Evolutionary conservation across 2,113 vertebrate genomes (phyloP).

Genomic region (Gobius niger): DNA sequence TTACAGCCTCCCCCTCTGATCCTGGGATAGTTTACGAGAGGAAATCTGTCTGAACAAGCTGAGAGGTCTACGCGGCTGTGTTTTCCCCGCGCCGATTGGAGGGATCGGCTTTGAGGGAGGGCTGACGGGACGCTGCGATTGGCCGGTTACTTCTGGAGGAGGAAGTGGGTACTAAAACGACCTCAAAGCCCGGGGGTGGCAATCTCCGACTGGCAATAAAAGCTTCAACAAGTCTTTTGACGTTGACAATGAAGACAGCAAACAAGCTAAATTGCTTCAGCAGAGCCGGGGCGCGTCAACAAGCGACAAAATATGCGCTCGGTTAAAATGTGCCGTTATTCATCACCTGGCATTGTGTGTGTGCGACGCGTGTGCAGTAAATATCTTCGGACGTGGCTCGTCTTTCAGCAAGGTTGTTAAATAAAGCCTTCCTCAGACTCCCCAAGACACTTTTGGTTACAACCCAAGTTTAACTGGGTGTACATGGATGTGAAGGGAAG

Average conservation of each 20-base stretch:
- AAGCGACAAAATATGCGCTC: conserved; percentile 9
- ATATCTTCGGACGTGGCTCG: not conserved
- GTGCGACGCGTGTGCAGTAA: not conserved
- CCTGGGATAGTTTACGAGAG: conserved; percentile 58
- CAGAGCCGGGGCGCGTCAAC: not conserved
- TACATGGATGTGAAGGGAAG: not conserved
- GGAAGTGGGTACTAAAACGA: conserved; percentile 47
- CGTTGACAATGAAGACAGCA: conserved; percentile 45
- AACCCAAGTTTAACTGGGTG: not conserved
- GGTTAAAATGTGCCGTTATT: not conserved
- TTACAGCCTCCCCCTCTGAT: conserved; percentile 57
- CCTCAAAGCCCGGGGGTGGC: conserved; percentile 55
- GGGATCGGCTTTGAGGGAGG: conserved; percentile 1
- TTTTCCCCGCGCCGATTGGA: conserved; percentile 36
- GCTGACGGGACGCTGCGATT: conserved; percentile 35
- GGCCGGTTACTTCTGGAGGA: conserved; percentile 38
- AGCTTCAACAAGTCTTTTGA: conserved; percentile 50
- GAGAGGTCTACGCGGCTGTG: conserved; percentile 38
- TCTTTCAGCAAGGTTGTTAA: conserved; percentile 1
- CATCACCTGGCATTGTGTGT: not conserved
- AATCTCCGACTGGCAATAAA: conserved; percentile 50
- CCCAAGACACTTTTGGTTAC: not conserved
- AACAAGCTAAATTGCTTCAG: conserved; percentile 20
- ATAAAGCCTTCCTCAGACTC: not conserved
- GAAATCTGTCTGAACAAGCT: conserved; percentile 44